Evolutionary conservation across 2,888 invertebrate genomes (phyloP).

Genomic region (Drosophila kanekoi): DNA sequence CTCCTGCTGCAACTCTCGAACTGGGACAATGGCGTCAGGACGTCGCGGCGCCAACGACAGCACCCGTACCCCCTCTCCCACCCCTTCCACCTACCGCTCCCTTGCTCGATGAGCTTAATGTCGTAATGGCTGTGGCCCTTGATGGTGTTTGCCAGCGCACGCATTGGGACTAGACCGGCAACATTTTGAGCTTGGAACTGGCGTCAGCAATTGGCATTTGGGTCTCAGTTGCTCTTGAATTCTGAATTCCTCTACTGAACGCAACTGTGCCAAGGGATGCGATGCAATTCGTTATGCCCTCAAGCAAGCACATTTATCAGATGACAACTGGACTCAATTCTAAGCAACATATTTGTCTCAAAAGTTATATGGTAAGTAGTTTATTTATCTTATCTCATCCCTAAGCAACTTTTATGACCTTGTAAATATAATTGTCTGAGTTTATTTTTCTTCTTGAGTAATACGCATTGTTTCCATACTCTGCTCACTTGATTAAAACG

Average conservation of each 20-base stretch:
- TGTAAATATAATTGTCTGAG: conserved; percentile 17
- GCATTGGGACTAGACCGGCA: conserved; percentile 45
- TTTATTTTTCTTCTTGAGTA: too few species aligned
- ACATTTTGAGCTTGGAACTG: conserved; percentile 20
- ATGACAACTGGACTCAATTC: neutral
- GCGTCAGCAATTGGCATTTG: conserved; percentile 52
- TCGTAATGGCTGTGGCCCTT: conserved; percentile 57
- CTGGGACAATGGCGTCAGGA: conserved; percentile 68
- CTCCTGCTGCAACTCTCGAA: conserved; percentile 42
- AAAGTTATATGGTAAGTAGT: conserved; percentile 7
- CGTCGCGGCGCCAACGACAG: conserved; percentile 69
- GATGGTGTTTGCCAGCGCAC: conserved; percentile 17
- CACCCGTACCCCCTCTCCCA: conserved; percentile 11
- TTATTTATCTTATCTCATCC: conserved; percentile 25
- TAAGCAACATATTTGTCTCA: neutral
- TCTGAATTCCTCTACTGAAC: conserved; percentile 29
- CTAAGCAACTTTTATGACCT: conserved; percentile 19
- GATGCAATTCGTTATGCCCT: conserved; percentile 49
- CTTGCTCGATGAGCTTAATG: conserved; percentile 33
- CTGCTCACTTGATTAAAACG: too few species aligned
- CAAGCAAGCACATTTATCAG: conserved; percentile 16
- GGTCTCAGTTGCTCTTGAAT: conserved; percentile 22
- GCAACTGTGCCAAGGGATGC: conserved; percentile 28
- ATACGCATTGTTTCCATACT: neutral
- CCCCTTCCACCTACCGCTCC: neutral